Conservation (phyloP, 2,113 vertebrate species). For the Dinomys branickii region DNA sequence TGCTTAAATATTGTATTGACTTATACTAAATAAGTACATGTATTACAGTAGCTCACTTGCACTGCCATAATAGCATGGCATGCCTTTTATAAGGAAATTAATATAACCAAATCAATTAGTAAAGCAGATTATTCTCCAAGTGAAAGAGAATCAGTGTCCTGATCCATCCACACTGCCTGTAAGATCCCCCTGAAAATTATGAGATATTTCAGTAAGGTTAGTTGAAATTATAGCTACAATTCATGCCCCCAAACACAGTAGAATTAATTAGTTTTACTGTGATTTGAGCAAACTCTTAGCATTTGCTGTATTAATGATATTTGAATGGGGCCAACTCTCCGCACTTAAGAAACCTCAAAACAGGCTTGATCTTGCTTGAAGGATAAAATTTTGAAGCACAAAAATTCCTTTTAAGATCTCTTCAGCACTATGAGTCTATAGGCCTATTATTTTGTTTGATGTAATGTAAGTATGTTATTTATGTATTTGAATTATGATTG, state of each 20-base stretch:
- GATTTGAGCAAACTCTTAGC: not conserved
- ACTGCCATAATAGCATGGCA: not conserved
- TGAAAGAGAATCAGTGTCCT: not conserved
- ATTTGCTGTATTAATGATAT: not conserved
- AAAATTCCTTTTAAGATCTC: not conserved
- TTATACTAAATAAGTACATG: not conserved
- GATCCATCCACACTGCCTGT: not conserved
- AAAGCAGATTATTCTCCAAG: slow-evolving; percentile 22
- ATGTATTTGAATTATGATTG: not conserved
- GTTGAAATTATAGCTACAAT: not conserved
- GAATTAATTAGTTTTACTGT: not conserved
- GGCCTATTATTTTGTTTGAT: not conserved
- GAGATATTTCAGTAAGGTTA: not conserved
- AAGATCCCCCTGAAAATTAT: not conserved
- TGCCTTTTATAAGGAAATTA: not conserved
- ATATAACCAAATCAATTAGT: not conserved
- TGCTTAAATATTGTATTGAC: not conserved
- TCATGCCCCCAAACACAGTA: not conserved
- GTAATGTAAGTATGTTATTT: not conserved
- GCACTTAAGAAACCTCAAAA: slow-evolving; percentile 1
- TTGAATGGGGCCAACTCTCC: not conserved
- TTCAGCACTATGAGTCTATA: not conserved
- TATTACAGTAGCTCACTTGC: not conserved
- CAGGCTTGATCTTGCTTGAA: not conserved
- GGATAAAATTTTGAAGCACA: not conserved